Evolutionary conservation across 2,113 vertebrate genomes (phyloP).

Genomic region (Pipra filicauda): DNA sequence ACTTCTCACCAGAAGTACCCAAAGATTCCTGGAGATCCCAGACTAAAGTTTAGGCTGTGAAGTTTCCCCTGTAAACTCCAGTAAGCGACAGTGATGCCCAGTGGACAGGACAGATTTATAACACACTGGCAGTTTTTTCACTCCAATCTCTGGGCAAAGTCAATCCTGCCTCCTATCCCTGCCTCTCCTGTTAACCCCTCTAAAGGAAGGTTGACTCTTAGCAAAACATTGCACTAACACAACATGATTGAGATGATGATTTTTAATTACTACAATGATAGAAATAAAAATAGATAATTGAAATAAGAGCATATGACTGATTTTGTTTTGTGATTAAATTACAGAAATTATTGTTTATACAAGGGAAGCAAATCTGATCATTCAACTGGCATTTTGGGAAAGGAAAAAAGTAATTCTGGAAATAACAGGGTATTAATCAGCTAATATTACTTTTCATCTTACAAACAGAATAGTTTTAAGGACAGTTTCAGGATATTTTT

Average conservation of each 20-base stretch:
- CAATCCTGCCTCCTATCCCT: neutral
- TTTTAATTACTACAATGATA: neutral
- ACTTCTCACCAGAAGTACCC: neutral
- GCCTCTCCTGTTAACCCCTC: neutral
- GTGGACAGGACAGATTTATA: neutral
- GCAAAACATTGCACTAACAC: neutral
- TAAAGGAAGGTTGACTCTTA: neutral
- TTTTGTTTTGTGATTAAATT: neutral
- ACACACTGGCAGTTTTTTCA: neutral
- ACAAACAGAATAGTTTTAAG: neutral
- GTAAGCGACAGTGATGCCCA: neutral
- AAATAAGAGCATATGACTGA: neutral
- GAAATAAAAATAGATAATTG: neutral
- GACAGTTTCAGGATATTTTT: neutral
- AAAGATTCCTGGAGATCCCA: neutral
- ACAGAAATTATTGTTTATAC: neutral
- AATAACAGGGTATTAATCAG: neutral
- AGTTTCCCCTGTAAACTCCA: neutral
- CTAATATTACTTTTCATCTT: neutral
- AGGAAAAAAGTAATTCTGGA: neutral
- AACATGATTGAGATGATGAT: accelerated
- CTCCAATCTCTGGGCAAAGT: neutral
- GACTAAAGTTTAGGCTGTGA: neutral
- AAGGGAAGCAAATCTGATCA: neutral
- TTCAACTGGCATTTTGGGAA: neutral